Evolutionary conservation across 2,888 invertebrate species (phyloP).

Genomic region (Mesoligia furuncula): DNA sequence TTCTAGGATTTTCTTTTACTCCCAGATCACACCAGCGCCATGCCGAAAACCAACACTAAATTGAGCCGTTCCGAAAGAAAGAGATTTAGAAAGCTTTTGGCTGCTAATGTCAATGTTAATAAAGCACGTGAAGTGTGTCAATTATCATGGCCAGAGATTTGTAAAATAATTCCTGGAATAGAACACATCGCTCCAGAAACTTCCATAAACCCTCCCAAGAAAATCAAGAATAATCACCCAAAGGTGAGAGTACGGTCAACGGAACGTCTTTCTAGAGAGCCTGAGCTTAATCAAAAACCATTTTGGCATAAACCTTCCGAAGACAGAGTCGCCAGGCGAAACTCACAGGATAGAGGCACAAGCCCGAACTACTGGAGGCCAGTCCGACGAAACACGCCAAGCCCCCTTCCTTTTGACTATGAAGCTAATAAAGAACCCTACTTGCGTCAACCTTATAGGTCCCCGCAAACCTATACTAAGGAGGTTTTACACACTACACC

Average conservation of each 20-base stretch:
- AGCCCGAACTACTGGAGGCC: neutral
- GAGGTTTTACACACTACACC: neutral
- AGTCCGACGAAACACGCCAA: neutral
- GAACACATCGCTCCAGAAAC: neutral
- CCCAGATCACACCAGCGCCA: conserved; percentile 47
- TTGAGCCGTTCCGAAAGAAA: neutral
- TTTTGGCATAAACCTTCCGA: neutral
- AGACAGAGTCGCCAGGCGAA: neutral
- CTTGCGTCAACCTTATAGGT: neutral
- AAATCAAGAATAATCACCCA: neutral
- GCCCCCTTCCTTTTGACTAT: neutral
- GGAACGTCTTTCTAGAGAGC: neutral
- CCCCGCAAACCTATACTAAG: neutral
- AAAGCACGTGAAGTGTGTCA: conserved; percentile 24
- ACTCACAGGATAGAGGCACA: neutral
- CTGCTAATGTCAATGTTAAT: conserved; percentile 26
- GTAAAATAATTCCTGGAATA: conserved; percentile 18
- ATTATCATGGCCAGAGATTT: conserved; percentile 25
- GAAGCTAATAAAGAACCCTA: neutral
- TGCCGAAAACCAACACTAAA: conserved; percentile 21
- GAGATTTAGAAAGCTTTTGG: conserved; percentile 18
- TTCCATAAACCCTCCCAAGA: neutral
- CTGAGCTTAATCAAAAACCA: neutral
- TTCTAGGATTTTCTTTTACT: conserved; percentile 55
- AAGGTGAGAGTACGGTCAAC: neutral